Evolutionary conservation across 2,888 invertebrate species (phyloP).

Genomic region (Reticulitermes lucifugus): DNA sequence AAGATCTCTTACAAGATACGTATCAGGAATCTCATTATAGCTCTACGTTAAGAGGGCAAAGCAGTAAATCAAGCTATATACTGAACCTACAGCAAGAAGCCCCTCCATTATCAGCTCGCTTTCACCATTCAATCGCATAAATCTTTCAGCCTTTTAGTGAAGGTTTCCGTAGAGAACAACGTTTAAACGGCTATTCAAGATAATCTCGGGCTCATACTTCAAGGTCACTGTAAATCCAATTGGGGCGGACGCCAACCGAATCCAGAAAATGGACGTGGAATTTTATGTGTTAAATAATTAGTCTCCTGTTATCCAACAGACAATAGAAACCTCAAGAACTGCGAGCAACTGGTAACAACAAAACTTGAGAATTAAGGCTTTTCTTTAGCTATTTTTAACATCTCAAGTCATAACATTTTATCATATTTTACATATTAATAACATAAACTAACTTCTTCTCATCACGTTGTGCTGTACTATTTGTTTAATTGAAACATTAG

Average conservation of each 20-base stretch:
- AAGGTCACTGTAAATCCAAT: background rate
- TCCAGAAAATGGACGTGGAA: background rate
- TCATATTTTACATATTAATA: too few species aligned
- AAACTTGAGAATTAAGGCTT: too few species aligned
- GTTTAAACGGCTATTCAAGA: conserved; percentile 3
- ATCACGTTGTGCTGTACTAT: too few species aligned
- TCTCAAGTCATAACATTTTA: too few species aligned
- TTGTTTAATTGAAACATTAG: too few species aligned
- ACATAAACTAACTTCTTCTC: too few species aligned
- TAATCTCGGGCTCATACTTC: background rate
- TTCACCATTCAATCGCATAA: background rate
- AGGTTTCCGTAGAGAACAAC: background rate
- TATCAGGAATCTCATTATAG: background rate
- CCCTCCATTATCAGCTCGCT: background rate
- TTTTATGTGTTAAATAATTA: background rate
- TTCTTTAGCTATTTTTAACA: too few species aligned
- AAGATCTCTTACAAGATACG: background rate
- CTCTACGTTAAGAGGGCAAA: background rate
- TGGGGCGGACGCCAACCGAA: background rate
- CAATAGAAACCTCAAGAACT: too few species aligned
- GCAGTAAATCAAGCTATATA: background rate
- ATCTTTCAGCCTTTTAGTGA: background rate
- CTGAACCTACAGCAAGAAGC: background rate
- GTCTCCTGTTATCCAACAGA: too few species aligned
- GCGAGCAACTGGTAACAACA: too few species aligned